Evolutionary conservation across 2,888 invertebrate species (phyloP), one percentile per base, ranked within the genome.

Genomic region (Ennomos quercinarius): DNA sequence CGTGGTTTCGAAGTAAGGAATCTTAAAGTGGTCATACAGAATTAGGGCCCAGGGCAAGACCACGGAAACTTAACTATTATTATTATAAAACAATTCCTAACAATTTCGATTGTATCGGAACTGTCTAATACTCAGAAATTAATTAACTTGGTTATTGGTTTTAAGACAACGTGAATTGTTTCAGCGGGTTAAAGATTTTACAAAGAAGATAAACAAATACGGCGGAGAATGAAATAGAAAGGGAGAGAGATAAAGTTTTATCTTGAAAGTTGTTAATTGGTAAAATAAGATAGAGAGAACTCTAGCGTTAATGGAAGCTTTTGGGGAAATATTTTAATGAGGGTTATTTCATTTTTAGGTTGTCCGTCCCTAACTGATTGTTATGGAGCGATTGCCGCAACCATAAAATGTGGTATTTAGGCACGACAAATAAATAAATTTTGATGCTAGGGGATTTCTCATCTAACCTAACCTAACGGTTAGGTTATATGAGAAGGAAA

Each of bases 81-180:
- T n/a, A n/a, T n/a, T n/a, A 67, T 72, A 71, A 72, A 78, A 77
- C 75, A 80, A 78, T 75, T 72, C 45, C 65, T 61, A 70, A 68
- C 71, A 73, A 58, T 63, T 55, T 60, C 48, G 68, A 72, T 66
- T 74, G 64, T 73, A 69, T 73, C 70, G 68, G 56, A 68, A 68
- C 71, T 74, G 68, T 66, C 57, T 72, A 68, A 76, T 72, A 74
- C 76, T 79, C 75, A 35, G 59, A 73, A 76, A 77, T 81, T 81
- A 80, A 81, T 81, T 80, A 77, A 78, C 72, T 75, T 62, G 68
- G 67, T 69, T 77, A 76, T 81, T 73, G 76, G 68, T 75, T 80
- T 75, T 71, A 63, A 61, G 48, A 65, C 63, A 57, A 65, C 63
- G 61, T 57, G 53, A 53, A 62, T 56, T 62, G 51, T 66, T 66